Percentiles rank a stretch among this genome's conserved stretches.
phyloP scores from a whole-genome alignment of 2,797 vertebrate species.

The Podarcis siculus region DNA sequence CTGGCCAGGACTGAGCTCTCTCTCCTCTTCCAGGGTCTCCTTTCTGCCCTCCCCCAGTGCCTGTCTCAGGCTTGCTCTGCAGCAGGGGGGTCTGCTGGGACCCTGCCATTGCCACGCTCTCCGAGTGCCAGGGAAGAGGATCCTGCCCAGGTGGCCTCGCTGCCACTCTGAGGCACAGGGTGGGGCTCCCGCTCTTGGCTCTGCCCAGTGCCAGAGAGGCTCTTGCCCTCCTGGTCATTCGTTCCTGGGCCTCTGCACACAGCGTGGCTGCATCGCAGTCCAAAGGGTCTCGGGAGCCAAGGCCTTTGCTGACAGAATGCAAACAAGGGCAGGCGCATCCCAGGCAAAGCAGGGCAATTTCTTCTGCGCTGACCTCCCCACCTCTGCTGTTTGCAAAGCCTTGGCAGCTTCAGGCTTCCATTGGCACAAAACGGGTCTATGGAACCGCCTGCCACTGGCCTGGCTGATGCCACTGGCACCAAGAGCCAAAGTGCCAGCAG shows the following conservation, averaged over 20 bases:
- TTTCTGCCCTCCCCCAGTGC: too few relatives aligned
- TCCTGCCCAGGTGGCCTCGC: not conserved
- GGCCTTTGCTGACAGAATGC: not conserved
- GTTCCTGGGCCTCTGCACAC: not conserved
- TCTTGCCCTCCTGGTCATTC: not conserved
- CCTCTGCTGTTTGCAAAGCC: not conserved
- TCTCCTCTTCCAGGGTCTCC: not conserved
- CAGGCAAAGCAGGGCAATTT: too few relatives aligned
- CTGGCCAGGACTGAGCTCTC: not conserved
- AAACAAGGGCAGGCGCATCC: too few relatives aligned
- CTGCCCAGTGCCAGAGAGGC: not conserved
- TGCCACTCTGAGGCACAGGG: not conserved
- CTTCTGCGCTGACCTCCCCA: too few relatives aligned
- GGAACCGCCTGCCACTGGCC: not conserved
- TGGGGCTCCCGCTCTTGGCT: not conserved
- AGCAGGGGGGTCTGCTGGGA: too few relatives aligned
- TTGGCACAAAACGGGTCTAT: not conserved
- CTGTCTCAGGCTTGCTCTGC: too few relatives aligned
- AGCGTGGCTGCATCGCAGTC: not conserved
- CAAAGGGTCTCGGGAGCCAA: not conserved
- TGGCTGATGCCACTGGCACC: not conserved
- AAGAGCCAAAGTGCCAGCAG: too few relatives aligned
- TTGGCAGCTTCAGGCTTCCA: not conserved
- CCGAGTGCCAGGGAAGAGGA: not conserved
- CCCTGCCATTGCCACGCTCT: not conserved